Conservation (phyloP, 53 echinoderm and acorn worm species). For the Holothuria scabra region DNA sequence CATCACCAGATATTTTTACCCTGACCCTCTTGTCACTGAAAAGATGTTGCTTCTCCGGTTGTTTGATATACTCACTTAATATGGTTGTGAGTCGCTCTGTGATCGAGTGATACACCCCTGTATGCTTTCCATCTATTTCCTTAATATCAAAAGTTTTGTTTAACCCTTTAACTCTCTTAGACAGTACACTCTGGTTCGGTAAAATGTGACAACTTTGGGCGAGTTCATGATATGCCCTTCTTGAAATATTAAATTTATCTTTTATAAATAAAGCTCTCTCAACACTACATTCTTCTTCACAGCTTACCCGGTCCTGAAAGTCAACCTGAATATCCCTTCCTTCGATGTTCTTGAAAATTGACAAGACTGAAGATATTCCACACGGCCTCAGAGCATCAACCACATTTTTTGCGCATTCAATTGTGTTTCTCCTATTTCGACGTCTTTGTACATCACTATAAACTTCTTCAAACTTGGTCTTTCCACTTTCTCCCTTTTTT, state of each 20-base stretch:
- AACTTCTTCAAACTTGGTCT: not conserved
- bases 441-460: slow-evolving; percentile 14
- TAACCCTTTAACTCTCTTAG: not conserved
- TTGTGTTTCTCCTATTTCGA: not conserved
- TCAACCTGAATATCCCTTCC: not conserved
- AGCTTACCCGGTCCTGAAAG: not conserved
- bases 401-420: slow-evolving; percentile 8
- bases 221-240: slow-evolving; percentile 19
- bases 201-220: slow-evolving; percentile 14
- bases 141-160: not conserved
- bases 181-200: not conserved
- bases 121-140: not conserved
- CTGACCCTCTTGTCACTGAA: not conserved
- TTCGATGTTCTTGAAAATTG: not conserved
- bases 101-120: slow-evolving; percentile 6
- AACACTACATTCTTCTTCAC: not conserved
- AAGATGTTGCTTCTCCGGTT: not conserved
- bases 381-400: not conserved
- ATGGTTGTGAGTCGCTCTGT: not conserved
- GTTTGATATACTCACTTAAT: not conserved
- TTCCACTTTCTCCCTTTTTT: not conserved
- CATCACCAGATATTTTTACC: slow-evolving; percentile 21
- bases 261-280: not conserved
- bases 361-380: slow-evolving; percentile 14
- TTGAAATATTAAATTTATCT: slow-evolving; percentile 14